These are phyloP conservation scores for Streptopelia turtur DNA, from an alignment of 2,797 vertebrate species.

Conservation along the genomic window DNA sequence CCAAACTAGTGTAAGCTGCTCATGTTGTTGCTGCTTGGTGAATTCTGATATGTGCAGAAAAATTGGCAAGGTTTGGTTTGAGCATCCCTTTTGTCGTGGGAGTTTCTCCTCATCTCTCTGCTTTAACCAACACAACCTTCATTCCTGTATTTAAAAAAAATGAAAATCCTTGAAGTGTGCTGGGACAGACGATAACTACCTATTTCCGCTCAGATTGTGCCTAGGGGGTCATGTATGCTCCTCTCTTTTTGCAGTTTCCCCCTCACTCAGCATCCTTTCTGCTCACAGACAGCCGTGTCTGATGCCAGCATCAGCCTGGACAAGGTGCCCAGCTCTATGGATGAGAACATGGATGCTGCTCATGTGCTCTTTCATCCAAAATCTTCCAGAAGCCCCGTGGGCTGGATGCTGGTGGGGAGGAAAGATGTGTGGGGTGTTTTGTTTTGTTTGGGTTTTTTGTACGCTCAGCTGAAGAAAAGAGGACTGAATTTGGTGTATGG, in stretches of 20 bases:
- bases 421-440: background rate
- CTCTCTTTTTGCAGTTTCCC: accelerated
- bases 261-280: background rate
- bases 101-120: background rate
- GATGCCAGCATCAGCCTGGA: background rate
- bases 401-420: background rate
- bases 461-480: background rate
- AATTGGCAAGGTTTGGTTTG: accelerated
- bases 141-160: background rate
- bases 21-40: background rate
- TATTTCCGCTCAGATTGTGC: accelerated
- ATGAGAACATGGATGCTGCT: background rate
- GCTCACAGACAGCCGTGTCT: accelerated
- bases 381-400: background rate
- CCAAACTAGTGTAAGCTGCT: background rate
- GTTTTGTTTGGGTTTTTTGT: background rate
- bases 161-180: background rate
- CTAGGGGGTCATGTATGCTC: accelerated
- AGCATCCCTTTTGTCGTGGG: background rate
- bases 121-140: accelerated
- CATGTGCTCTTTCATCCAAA: background rate
- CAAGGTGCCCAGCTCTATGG: accelerated
- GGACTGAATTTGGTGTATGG: background rate
- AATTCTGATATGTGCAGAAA: background rate
- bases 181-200: accelerated